phyloP scores from a whole-genome alignment of 2,797 vertebrate species.

The Etheostoma perlongum region DNA sequence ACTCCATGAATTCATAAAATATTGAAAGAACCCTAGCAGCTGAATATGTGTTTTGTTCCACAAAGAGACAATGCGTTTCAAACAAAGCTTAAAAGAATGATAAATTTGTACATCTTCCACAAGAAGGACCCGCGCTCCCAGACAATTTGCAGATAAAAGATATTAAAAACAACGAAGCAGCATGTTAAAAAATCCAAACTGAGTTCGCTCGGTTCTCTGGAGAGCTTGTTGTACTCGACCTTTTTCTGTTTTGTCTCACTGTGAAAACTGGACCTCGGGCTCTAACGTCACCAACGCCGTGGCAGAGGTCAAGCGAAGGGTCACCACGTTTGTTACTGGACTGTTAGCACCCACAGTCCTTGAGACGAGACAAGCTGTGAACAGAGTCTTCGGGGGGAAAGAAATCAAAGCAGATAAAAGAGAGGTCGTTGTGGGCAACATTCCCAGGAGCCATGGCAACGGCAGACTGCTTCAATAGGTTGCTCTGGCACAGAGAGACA shows the following conservation, averaged over 20 bases:
- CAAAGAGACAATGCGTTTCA: slow-evolving; percentile 41
- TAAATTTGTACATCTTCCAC: slow-evolving; percentile 22
- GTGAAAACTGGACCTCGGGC: neutral
- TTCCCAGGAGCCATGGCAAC: slow-evolving; percentile 83
- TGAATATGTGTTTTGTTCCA: slow-evolving; percentile 42
- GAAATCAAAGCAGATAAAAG: slow-evolving; percentile 52
- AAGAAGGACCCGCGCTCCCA: neutral
- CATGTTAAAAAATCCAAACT: slow-evolving; percentile 30
- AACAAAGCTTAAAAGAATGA: slow-evolving; percentile 44
- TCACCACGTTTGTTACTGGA: neutral
- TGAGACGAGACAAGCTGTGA: slow-evolving; percentile 42
- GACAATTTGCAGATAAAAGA: slow-evolving; percentile 6
- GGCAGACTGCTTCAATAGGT: slow-evolving; percentile 69
- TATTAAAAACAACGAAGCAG: slow-evolving; percentile 28
- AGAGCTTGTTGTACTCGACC: neutral
- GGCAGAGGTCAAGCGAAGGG: neutral
- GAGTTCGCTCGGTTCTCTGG: neutral
- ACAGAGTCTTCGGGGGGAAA: slow-evolving; percentile 20
- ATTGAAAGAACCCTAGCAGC: slow-evolving; percentile 8
- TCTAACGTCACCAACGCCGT: neutral
- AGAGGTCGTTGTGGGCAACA: slow-evolving; percentile 71
- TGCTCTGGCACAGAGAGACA: slow-evolving; percentile 56
- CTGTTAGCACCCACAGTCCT: slow-evolving; percentile 21
- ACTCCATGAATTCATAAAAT: slow-evolving; percentile 18
- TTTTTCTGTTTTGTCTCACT: neutral